Percentiles rank a stretch among this genome's conserved stretches.
phyloP scores from a whole-genome alignment of 2,113 vertebrate species.

The Pteruthius melanotis region DNA sequence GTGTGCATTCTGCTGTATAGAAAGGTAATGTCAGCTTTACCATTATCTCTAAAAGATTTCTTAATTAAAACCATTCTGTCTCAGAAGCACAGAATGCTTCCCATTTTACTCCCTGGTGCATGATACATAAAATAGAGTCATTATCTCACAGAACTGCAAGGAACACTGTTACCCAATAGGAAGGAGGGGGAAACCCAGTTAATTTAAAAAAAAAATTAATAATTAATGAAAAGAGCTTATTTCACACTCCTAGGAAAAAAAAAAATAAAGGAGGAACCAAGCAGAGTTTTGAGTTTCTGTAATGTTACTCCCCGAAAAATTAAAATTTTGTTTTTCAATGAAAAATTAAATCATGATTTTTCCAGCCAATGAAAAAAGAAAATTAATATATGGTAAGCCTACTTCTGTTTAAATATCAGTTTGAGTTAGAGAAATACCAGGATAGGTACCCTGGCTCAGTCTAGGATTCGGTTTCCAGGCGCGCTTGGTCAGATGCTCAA shows the following conservation, averaged over 20 bases:
- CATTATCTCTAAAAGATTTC: background rate
- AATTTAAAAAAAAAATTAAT: background rate
- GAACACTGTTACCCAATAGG: background rate
- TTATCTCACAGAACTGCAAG: background rate
- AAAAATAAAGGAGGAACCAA: background rate
- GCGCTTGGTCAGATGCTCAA: background rate
- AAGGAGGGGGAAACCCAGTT: accelerated
- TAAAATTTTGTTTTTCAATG: background rate
- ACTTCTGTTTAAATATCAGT: background rate
- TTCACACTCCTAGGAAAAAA: background rate
- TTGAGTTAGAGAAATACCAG: background rate
- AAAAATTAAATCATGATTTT: background rate
- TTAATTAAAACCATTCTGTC: background rate
- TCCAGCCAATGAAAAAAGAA: background rate
- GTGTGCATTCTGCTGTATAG: background rate
- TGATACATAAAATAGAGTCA: background rate
- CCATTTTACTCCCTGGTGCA: background rate
- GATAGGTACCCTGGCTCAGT: too few relatives aligned
- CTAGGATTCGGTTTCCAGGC: background rate
- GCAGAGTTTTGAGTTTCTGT: background rate
- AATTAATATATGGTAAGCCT: accelerated
- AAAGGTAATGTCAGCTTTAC: background rate
- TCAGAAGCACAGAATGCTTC: background rate
- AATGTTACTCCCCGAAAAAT: background rate
- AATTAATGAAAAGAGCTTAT: background rate